Evolutionary conservation across 2,797 vertebrate genomes (phyloP), one percentile per base, ranked within the genome.

Genomic region (Avahi laniger): DNA sequence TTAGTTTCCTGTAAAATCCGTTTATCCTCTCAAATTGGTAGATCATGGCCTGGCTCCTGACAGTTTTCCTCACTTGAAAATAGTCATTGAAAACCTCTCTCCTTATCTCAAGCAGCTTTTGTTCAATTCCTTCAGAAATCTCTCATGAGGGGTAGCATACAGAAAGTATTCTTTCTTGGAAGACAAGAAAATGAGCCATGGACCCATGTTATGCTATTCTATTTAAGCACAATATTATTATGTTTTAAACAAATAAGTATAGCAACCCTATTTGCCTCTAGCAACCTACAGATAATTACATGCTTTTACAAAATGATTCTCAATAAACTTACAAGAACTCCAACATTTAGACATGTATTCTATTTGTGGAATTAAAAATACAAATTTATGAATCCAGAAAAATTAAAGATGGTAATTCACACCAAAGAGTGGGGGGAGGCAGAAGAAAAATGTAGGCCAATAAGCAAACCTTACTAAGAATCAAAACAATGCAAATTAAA

Each of bases 401-500:
- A 87, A 83, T 72, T 81, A 89, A 91, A 92, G 22, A 94, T 91
- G 43, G 12, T 67, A 89, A 83, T 92, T 92, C 43, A 91, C 43
- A 73, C 20, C 15, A 84, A 20, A 9, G 3, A 20, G 20, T 12
- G 5, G 7, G 26, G 65, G 24, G 73, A 38, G 50, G 48, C 41
- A 78, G 4, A 70, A 72, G 20, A 41, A 63, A 54, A 72, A 85
- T 76, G 46, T 5, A 41, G 54, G 46, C 59, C 46, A 84, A 52
- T 59, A 59, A 81, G n/a, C 33, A 95, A 87, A 87, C 7, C 4
- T 43, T 48, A 75, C 69, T 86, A 86, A 96, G 38, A 89, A 83
- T 78, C 41, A 24, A 65, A 75, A 61, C 14, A 54, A 43, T 43
- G 12, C 13, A 88, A 91, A 81, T 69, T 65, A 57, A 93, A 87